phyloP scores from a whole-genome alignment of 2,888 invertebrate genomes.

The Ptilodon capucinus region DNA sequence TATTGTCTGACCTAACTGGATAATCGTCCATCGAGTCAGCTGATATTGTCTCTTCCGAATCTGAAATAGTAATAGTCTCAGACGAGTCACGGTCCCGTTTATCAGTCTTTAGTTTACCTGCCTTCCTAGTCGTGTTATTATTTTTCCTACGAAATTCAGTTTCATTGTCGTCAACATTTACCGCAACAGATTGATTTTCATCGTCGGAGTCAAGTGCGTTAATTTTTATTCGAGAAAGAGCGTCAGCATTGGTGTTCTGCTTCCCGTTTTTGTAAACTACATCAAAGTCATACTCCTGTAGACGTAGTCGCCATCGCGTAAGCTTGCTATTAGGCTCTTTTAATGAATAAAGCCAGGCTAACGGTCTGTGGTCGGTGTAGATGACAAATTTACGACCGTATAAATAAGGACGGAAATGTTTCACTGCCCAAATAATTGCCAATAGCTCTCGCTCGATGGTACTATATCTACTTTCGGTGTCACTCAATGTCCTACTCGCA shows the following conservation, averaged over 20 bases:
- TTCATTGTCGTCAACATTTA: neutral
- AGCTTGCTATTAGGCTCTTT: slow-evolving; percentile 53
- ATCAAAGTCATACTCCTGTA: slow-evolving; percentile 34
- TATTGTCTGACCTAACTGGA: neutral
- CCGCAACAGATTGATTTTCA: neutral
- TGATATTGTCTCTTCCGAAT: neutral
- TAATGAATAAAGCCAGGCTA: slow-evolving; percentile 46
- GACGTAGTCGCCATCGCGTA: slow-evolving; percentile 45
- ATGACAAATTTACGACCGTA: slow-evolving; percentile 22
- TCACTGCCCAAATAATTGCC: neutral
- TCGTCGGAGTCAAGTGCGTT: neutral
- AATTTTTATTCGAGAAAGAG: slow-evolving; percentile 22
- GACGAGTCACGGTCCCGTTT: neutral
- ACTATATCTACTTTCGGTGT: neutral
- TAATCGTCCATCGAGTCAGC: too few relatives aligned
- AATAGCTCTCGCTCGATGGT: neutral
- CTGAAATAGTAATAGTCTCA: neutral
- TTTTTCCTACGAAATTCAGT: too few relatives aligned
- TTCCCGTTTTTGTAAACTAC: slow-evolving; percentile 35
- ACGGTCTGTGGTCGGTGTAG: slow-evolving; percentile 52
- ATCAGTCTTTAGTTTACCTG: neutral
- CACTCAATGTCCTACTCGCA: neutral
- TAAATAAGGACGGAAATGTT: neutral
- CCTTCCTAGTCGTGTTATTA: neutral
- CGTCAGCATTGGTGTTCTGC: slow-evolving; percentile 33